These are phyloP conservation scores for Xenops minutus DNA, from an alignment of 2,797 vertebrate species.

Conservation along the genomic window DNA sequence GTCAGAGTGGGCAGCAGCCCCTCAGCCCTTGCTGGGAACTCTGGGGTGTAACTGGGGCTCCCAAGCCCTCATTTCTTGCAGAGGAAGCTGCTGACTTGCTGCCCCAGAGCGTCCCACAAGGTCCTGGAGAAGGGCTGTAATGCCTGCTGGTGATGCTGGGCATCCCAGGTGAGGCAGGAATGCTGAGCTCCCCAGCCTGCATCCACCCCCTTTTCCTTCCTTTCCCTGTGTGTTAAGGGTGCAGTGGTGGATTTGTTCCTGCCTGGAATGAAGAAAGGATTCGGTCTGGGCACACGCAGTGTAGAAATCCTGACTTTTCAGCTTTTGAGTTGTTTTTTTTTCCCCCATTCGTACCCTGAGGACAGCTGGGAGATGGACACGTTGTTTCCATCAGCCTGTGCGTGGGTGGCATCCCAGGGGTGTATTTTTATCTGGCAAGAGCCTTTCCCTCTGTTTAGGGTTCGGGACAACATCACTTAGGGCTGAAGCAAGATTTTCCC, in stretches of 20 bases:
- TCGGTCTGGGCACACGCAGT: fast-evolving
- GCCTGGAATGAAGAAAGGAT: background rate
- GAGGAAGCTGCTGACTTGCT: background rate
- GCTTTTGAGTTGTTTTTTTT: background rate
- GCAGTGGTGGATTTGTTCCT: background rate
- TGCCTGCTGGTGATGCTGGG: background rate
- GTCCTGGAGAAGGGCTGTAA: background rate
- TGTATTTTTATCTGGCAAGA: background rate
- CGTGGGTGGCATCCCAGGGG: slow-evolving; percentile 37
- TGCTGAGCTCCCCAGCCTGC: background rate
- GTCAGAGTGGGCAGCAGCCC: background rate
- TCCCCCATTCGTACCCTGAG: background rate
- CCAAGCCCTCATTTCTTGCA: background rate
- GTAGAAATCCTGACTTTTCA: background rate
- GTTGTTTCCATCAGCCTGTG: background rate
- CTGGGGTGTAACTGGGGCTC: background rate
- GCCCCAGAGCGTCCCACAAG: background rate
- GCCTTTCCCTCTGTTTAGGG: background rate
- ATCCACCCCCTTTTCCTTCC: background rate
- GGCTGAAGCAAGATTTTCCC: background rate
- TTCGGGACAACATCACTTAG: background rate
- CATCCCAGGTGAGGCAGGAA: background rate
- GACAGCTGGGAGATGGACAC: background rate
- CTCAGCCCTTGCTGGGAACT: background rate
- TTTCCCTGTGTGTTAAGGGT: fast-evolving